Evolutionary conservation across 2,113 vertebrate genomes (phyloP).

Genomic region (Saimiri boliviensis): DNA sequence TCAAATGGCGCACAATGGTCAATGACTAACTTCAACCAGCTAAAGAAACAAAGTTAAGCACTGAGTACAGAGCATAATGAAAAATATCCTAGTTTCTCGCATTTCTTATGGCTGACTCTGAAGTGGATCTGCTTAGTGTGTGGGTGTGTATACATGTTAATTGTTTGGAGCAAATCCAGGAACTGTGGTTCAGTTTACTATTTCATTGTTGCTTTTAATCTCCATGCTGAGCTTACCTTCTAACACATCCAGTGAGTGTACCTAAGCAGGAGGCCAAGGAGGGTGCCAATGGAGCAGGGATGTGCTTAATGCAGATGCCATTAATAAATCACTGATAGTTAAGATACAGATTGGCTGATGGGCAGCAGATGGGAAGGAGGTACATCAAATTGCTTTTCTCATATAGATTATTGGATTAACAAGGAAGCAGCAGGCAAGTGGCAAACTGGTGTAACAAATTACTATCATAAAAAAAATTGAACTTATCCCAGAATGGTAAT

Average conservation of each 20-base stretch:
- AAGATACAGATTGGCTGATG: conserved; percentile 90
- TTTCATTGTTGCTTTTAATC: conserved; percentile 69
- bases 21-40: background rate
- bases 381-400: conserved; percentile 89
- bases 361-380: conserved; percentile 87
- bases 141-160: background rate
- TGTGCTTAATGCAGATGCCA: conserved; percentile 83
- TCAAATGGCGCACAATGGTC: background rate
- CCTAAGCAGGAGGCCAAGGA: conserved; percentile 70
- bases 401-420: conserved; percentile 91
- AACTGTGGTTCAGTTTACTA: conserved; percentile 12
- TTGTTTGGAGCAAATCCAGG: conserved; percentile 56
- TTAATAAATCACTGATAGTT: conserved; percentile 89
- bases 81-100: conserved; percentile 9
- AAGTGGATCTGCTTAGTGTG: conserved; percentile 16
- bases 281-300: conserved; percentile 76
- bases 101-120: background rate
- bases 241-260: conserved; percentile 70
- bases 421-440: conserved; percentile 86
- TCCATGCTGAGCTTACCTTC: conserved; percentile 68
- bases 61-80: conserved; percentile 2
- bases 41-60: background rate
- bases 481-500: conserved; percentile 83
- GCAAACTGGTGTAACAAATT: conserved; percentile 88
- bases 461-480: conserved; percentile 84